Conservation (phyloP, 2,797 vertebrate genomes). For the Peromyscus melanophrys region DNA sequence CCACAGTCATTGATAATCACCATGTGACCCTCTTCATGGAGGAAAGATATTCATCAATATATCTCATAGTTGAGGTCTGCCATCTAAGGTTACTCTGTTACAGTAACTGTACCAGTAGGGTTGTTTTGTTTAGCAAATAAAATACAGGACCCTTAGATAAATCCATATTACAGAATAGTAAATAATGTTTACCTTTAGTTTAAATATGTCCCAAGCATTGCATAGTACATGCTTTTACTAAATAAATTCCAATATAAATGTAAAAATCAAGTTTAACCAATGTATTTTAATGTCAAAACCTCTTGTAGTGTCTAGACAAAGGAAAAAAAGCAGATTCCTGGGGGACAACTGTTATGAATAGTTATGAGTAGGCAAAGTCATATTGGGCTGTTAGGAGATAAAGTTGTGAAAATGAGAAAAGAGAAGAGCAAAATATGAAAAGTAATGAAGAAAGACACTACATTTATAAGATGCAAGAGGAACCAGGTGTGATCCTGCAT, state of each 20-base stretch:
- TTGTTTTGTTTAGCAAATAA: not conserved
- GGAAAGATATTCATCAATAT: not conserved
- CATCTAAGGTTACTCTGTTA: fast-evolving
- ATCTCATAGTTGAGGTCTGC: not conserved
- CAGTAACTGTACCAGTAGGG: not conserved
- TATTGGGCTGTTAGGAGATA: not conserved
- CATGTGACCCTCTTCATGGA: not conserved
- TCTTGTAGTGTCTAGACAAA: not conserved
- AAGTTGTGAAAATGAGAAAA: not conserved
- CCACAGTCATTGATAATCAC: not conserved
- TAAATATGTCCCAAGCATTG: not conserved
- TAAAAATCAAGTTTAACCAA: conserved; percentile 28
- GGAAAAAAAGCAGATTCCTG: not conserved
- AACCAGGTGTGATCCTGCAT: not conserved
- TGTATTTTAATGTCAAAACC: not conserved
- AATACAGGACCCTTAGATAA: not conserved
- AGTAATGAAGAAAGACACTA: not conserved
- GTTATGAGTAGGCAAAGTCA: not conserved
- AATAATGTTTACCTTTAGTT: not conserved
- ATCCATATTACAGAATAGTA: conserved; percentile 17
- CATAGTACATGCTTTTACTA: not conserved
- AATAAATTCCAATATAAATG: not conserved
- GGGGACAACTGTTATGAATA: not conserved
- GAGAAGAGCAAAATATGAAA: fast-evolving
- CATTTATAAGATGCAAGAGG: not conserved